Evolutionary conservation across 2,113 vertebrate species (phyloP).

Genomic region (Vanacampus margaritifer): DNA sequence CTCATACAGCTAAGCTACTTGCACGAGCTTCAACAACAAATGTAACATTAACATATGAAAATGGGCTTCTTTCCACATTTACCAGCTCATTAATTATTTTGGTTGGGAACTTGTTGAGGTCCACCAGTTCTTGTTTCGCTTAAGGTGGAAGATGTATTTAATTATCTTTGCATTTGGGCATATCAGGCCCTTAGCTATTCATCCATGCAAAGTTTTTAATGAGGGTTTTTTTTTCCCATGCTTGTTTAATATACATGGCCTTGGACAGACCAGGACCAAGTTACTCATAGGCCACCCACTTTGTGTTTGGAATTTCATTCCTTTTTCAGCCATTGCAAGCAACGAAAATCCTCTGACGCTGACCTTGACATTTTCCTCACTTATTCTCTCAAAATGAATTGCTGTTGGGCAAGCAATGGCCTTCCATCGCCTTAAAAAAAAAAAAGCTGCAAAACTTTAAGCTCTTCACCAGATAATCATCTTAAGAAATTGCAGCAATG

Average conservation of each 20-base stretch:
- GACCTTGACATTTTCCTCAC: slow-evolving; percentile 35
- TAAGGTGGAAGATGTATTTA: slow-evolving; percentile 54
- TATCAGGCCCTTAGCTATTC: slow-evolving; percentile 55
- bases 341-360: slow-evolving; percentile 14
- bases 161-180: slow-evolving; percentile 58
- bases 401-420: slow-evolving; percentile 20
- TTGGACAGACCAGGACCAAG: slow-evolving; percentile 25
- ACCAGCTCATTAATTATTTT: slow-evolving; percentile 75
- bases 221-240: slow-evolving; percentile 47
- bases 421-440: neutral
- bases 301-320: slow-evolving; percentile 37
- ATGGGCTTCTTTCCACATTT: slow-evolving; percentile 74
- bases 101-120: slow-evolving; percentile 59
- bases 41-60: slow-evolving; percentile 76
- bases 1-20: slow-evolving; percentile 54
- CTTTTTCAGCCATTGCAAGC: slow-evolving; percentile 32
- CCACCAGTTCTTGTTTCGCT: slow-evolving; percentile 61
- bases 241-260: slow-evolving; percentile 60
- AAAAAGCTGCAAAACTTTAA: slow-evolving; percentile 12
- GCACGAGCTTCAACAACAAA: slow-evolving; percentile 56
- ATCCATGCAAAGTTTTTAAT: slow-evolving; percentile 60
- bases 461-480: slow-evolving; percentile 13
- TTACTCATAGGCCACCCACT: slow-evolving; percentile 55
- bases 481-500: slow-evolving; percentile 12
- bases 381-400: slow-evolving; percentile 36